Evolutionary conservation across 2,888 invertebrate genomes (phyloP), one percentile per base, ranked within the genome.

Genomic region (Meiosimyza decipiens): DNA sequence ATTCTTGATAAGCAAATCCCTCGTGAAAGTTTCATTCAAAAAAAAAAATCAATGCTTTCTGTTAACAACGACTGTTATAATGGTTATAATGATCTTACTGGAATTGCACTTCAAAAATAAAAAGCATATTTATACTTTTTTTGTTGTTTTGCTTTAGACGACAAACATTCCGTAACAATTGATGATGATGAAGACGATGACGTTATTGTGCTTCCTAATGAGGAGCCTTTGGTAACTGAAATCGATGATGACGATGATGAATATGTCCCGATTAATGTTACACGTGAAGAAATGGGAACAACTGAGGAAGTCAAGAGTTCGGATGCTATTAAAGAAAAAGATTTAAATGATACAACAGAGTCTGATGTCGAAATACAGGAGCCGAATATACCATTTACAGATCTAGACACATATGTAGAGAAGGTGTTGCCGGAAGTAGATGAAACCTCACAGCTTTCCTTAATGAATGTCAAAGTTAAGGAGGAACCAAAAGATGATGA

Each of bases 401-500:
- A 87, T 77, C 77, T 87, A 66, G 87, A 88, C 73, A 85, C 83
- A 4, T 85, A 87, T 71, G 82, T 83, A 47, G 87, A 87, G 63
- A 84, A 84, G 68, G 82, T 84, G 66, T 74, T 80, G 33, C 77
- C 78, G 5, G 73, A 77, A 59, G 71, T 74, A 16, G 81, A 81
- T 69, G 80, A 81, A 33, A 73, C 77, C 5, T 80, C 82, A 22
- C 79, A 79, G 57, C 73, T 80, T 22, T 81, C 83, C 6, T 87
- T 89, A 79, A 81, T 84, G 16, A 86, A 84, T 65, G 85, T 93
- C 28, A 91, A 90, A 86, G 90, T 93, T 77, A 94, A 94, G 81
- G 90, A 91, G 82, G 94, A 94, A 82, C 93, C 92, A 0, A 80
- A 91, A 16, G 92, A 92, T 78, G 90, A 90, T 18, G 91, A 92